phyloP scores from a whole-genome alignment of 2,113 vertebrate genomes.

The Scatophagus argus region DNA sequence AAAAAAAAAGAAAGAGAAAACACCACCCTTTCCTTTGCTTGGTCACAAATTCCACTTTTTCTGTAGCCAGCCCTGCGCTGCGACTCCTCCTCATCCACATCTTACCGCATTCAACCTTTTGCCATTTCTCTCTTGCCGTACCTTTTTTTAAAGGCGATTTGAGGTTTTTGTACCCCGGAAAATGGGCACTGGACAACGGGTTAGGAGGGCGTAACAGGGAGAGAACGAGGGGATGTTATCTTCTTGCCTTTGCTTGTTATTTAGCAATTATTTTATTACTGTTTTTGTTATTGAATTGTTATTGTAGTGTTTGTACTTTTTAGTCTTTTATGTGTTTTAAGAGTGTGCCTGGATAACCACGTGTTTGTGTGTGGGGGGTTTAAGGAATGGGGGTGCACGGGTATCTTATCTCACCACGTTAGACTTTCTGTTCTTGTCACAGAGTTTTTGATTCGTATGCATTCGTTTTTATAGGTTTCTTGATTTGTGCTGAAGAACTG shows the following conservation, averaged over 20 bases:
- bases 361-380: conserved; percentile 63
- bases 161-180: conserved; percentile 80
- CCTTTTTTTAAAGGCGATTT: conserved; percentile 79
- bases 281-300: conserved; percentile 47
- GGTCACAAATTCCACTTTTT: conserved; percentile 89
- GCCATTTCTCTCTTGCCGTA: conserved; percentile 84
- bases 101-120: conserved; percentile 85
- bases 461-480: conserved; percentile 70
- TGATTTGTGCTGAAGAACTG: conserved; percentile 65
- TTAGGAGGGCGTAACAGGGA: conserved; percentile 72
- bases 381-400: conserved; percentile 48
- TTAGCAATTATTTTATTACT: conserved; percentile 47
- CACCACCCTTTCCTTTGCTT: conserved; percentile 87
- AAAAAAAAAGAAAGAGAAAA: conserved; percentile 75
- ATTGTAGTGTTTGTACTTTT: conserved; percentile 69
- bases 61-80: conserved; percentile 83
- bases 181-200: conserved; percentile 77
- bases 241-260: conserved; percentile 68
- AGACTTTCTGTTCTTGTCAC: conserved; percentile 56
- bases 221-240: conserved; percentile 69
- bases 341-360: conserved; percentile 62
- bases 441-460: conserved; percentile 65
- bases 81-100: conserved; percentile 85
- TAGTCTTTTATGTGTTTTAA: conserved; percentile 63
- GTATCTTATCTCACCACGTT: conserved; percentile 50